These are phyloP conservation scores for Seladonia tumulorum DNA, from an alignment of 2,888 invertebrate species.

Conservation along the genomic window DNA sequence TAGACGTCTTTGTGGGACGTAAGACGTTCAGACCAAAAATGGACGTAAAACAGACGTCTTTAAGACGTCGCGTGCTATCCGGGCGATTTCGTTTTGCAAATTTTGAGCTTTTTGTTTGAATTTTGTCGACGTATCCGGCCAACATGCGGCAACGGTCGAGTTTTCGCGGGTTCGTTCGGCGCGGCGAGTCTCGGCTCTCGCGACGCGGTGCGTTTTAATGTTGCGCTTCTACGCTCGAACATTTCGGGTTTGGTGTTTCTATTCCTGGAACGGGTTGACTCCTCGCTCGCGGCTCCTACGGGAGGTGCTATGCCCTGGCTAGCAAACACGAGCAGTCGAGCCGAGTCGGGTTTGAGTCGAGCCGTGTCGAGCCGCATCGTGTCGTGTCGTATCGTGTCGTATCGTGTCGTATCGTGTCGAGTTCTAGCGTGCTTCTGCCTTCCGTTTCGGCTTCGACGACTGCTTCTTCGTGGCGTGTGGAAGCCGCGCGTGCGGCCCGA, in stretches of 20 bases:
- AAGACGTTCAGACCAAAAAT: no score
- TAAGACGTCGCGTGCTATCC: no score
- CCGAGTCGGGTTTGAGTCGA: conserved; percentile 69
- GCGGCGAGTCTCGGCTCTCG: conserved; percentile 20
- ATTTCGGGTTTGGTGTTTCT: conserved; percentile 79
- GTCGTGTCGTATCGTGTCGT: conserved; percentile 72
- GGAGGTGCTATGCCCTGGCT: conserved; percentile 75
- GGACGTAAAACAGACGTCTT: no score
- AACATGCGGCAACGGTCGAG: neutral
- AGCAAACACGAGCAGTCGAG: conserved; percentile 62
- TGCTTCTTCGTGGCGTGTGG: conserved; percentile 29
- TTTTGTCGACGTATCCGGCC: neutral
- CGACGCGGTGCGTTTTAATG: conserved; percentile 50
- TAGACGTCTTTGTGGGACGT: no score
- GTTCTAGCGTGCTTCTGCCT: conserved; percentile 52
- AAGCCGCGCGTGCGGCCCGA: conserved; percentile 66
- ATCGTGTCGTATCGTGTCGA: conserved; percentile 61
- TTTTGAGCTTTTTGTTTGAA: neutral
- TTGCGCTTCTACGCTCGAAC: conserved; percentile 59
- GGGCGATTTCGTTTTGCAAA: no score
- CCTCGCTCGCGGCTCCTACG: conserved; percentile 79
- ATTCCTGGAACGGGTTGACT: conserved; percentile 83
- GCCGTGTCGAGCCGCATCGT: conserved; percentile 73
- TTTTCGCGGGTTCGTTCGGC: neutral
- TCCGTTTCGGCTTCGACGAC: neutral